Base-by-base conservation (phyloP, 2,888 invertebrate genomes). In the Mayetiola destructor region DNA sequence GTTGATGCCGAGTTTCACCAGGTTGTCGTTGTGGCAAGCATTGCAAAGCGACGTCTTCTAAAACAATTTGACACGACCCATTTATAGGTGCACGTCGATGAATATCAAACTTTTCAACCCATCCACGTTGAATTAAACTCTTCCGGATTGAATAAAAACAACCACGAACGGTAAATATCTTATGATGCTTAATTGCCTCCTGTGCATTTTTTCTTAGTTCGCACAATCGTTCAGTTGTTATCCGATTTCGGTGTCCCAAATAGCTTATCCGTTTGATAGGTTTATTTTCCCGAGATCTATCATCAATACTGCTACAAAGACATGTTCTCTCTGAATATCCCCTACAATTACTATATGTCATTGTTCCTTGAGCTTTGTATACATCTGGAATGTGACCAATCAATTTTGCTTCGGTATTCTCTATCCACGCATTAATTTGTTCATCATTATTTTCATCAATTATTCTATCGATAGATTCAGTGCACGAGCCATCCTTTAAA, bases 121-220 rank as follows among this genome's bases (percentile, higher is more conserved):
- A 88, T 1, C 86, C 85, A 48, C 88, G 74, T 40, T 80, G 76
- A 3, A 80, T 67, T 8, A 88, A 72, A 1, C 86, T 84, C 60
- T 81, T 77, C 4, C 85, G 76, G 9, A 88, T 75, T 0, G 84
- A 80, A 9, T 81, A 80, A 69, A 83, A 86, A 55, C 82, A 82
- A 2, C 85, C 85, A 63, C 80, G 80, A 67, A 83, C 81, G 65
- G 81, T 80, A 64, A 84, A 85, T 30, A 81, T 78, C 68, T 79
- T 81, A 61, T 76, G 80, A 4, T 80, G 79, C 62, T 74, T 80
- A 65, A 81, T 77, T 1, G 84, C 83, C 56, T 71, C 76, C 23
- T 84, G 84, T 1, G 83, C 82, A 60, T 77, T 73, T 62, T 79
- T 80, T 60, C 79, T 77, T 58, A 85, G 67, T 60, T 81, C 79